phyloP scores from a whole-genome alignment of 2,113 vertebrate genomes.

The Euleptes europaea region DNA sequence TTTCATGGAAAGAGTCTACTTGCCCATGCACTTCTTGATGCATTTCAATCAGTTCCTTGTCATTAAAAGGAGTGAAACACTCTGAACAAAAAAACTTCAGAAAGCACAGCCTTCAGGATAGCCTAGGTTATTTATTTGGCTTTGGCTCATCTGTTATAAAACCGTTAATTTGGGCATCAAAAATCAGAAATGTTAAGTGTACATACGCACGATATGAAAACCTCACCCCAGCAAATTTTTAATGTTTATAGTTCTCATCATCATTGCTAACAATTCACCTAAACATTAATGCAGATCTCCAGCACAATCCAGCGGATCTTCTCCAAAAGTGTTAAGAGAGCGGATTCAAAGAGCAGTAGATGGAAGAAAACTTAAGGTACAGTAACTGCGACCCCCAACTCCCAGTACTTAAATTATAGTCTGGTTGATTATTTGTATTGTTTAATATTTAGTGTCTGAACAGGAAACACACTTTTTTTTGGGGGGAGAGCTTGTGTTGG shows the following conservation, averaged over 20 bases:
- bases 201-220: neutral
- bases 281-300: conserved; percentile 81
- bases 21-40: neutral
- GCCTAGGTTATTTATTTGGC: neutral
- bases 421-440: neutral
- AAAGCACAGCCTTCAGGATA: neutral
- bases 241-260: neutral
- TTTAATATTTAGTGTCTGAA: neutral
- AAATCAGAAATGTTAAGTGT: neutral
- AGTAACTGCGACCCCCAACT: neutral
- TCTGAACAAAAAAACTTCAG: neutral
- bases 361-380: conserved; percentile 85
- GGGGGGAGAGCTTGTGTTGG: too few relatives aligned
- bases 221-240: neutral
- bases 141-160: neutral
- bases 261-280: neutral
- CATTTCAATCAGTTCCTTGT: neutral
- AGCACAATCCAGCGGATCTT: conserved; percentile 72
- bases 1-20: neutral
- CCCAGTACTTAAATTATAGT: neutral
- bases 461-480: neutral
- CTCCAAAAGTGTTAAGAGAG: conserved; percentile 82
- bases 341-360: conserved; percentile 75
- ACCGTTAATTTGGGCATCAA: neutral
- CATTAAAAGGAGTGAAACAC: neutral